Conservation (phyloP, 2,113 vertebrate genomes). For the Mormyrus lacerda region DNA sequence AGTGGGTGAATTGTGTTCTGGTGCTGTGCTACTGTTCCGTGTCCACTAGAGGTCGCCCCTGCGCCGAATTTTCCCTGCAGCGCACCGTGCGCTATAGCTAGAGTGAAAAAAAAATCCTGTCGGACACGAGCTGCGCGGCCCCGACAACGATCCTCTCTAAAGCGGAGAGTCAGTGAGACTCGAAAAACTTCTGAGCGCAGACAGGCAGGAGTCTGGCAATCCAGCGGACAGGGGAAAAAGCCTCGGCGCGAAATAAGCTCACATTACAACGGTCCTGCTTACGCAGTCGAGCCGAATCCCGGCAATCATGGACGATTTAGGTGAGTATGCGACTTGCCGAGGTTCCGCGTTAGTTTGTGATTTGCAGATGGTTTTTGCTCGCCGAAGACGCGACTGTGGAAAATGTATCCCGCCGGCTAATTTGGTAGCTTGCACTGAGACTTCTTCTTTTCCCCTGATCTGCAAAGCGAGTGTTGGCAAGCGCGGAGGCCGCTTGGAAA, state of each 20-base stretch:
- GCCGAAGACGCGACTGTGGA: background rate
- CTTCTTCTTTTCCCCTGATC: background rate
- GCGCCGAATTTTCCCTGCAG: background rate
- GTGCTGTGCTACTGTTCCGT: background rate
- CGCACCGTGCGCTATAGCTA: background rate
- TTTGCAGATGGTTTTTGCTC: background rate
- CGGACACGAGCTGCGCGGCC: slow-evolving; percentile 25
- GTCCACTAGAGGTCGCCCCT: slow-evolving; percentile 5
- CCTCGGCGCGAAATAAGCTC: background rate
- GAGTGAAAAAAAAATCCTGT: background rate
- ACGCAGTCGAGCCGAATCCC: background rate
- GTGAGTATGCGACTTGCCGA: background rate
- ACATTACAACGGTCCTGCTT: background rate
- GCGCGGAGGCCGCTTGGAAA: slow-evolving; percentile 1
- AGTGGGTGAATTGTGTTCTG: background rate
- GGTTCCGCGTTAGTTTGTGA: background rate
- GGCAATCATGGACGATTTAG: slow-evolving; percentile 19
- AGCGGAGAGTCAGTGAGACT: slow-evolving; percentile 11
- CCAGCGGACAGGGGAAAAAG: background rate
- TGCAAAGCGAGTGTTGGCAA: background rate
- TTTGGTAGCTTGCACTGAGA: background rate
- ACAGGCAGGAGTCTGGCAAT: background rate
- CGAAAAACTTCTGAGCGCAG: slow-evolving; percentile 26
- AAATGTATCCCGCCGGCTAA: background rate
- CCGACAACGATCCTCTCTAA: slow-evolving; percentile 14